Evolutionary conservation across 2,797 vertebrate genomes (phyloP).

Genomic region (Pseudochaenichthys georgianus): DNA sequence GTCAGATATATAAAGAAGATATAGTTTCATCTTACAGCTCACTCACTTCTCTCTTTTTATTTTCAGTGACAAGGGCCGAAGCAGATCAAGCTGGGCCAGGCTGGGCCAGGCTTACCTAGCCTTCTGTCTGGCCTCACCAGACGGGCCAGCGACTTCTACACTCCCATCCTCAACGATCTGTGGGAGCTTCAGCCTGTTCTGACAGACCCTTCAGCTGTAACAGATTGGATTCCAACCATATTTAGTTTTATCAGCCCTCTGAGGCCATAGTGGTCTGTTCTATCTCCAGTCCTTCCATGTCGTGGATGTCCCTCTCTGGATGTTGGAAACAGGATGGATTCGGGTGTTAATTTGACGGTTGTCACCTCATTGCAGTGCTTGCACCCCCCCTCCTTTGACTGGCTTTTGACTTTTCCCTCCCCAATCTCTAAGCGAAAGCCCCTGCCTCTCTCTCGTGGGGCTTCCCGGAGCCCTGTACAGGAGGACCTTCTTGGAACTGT

Average conservation of each 20-base stretch:
- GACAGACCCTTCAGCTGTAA: slow-evolving; percentile 10
- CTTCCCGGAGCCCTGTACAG: slow-evolving; percentile 62
- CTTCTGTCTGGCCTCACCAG: slow-evolving; percentile 53
- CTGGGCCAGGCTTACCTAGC: slow-evolving; percentile 53
- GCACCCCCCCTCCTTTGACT: slow-evolving; percentile 59
- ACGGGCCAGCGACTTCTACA: slow-evolving; percentile 20
- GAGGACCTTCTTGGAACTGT: slow-evolving; percentile 68
- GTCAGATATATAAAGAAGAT: background rate
- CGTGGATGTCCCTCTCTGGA: slow-evolving; percentile 67
- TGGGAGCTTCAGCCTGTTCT: slow-evolving; percentile 12
- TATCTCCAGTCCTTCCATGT: slow-evolving; percentile 70
- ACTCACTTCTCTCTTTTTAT: slow-evolving; percentile 34
- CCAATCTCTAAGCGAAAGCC: slow-evolving; percentile 69
- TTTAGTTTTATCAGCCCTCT: slow-evolving; percentile 33
- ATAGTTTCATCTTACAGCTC: slow-evolving; percentile 3
- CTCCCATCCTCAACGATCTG: background rate
- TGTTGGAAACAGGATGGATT: slow-evolving; percentile 83
- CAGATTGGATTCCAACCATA: slow-evolving; percentile 36
- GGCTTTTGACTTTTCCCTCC: slow-evolving; percentile 50
- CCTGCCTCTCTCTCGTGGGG: slow-evolving; percentile 69
- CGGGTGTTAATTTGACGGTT: slow-evolving; percentile 75
- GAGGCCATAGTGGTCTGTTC: slow-evolving; percentile 39
- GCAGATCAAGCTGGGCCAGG: slow-evolving; percentile 53
- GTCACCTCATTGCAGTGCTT: slow-evolving; percentile 62
- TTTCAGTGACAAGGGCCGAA: slow-evolving; percentile 68